A percentile compares a stretch with the other conserved stretches of the same genome.
Conservation (phyloP, 1,140 invertebrate genomes). For the Melitaea cinxia region DNA sequence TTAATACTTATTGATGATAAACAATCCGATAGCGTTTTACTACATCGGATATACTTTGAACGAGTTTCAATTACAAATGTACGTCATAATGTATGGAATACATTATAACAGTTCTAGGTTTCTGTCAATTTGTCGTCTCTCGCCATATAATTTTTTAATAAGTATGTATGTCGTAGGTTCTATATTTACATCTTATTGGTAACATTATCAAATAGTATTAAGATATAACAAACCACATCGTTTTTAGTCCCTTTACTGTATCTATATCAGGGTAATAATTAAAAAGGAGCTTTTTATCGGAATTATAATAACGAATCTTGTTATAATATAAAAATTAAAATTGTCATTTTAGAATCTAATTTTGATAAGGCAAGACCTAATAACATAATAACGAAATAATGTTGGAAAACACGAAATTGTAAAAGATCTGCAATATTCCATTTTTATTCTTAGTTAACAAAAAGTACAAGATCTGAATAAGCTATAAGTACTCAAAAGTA, state of each 20-base stretch:
- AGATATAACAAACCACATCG: slow-evolving; percentile 1
- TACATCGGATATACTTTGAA: too few relatives aligned
- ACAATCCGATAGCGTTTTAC: too few relatives aligned
- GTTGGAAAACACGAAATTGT: slow-evolving; percentile 2
- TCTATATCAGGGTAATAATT: slow-evolving; percentile 29
- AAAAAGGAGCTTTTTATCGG: slow-evolving; percentile 26
- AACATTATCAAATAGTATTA: slow-evolving; percentile 28
- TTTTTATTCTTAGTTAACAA: not conserved
- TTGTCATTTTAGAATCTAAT: slow-evolving; percentile 33
- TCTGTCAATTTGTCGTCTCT: slow-evolving; percentile 32
- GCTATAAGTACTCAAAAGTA: not conserved
- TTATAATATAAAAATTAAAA: slow-evolving; percentile 18
- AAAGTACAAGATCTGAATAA: not conserved
- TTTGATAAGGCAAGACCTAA: slow-evolving; percentile 16
- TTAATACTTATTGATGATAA: too few relatives aligned
- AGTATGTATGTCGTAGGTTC: slow-evolving; percentile 26
- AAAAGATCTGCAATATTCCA: not conserved
- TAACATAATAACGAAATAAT: not conserved
- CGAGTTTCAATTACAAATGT: slow-evolving; percentile 10
- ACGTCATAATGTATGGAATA: slow-evolving; percentile 6
- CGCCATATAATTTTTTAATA: slow-evolving; percentile 35
- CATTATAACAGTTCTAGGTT: not conserved
- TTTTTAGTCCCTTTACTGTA: slow-evolving; percentile 19
- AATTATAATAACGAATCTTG: slow-evolving; percentile 20
- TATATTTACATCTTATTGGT: slow-evolving; percentile 22